Percentiles rank a stretch among this genome's conserved stretches.
Conservation (phyloP, 2,888 invertebrate genomes). For the Hirudinaria manillensis region DNA sequence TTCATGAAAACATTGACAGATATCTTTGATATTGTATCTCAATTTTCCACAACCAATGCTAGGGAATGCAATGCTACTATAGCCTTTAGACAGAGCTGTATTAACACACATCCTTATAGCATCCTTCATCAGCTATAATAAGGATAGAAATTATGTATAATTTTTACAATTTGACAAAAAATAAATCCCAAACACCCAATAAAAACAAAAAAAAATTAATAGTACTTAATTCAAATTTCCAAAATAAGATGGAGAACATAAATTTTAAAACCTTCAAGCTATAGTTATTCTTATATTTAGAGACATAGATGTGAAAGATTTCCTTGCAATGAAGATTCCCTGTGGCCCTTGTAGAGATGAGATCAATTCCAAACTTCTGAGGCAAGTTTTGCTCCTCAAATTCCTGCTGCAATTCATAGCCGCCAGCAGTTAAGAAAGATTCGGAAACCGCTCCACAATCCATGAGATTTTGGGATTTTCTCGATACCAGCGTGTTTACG, state of each 20-base stretch:
- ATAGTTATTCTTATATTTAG: not conserved
- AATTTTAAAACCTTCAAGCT: not conserved
- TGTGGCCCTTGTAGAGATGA: not conserved
- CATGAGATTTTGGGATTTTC: too few relatives aligned
- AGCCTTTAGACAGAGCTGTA: conserved; percentile 7
- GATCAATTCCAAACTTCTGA: not conserved
- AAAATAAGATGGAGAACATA: too few relatives aligned
- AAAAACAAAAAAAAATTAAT: too few relatives aligned
- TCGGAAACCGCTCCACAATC: too few relatives aligned
- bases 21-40: conserved; percentile 12
- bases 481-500: too few relatives aligned
- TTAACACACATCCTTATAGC: conserved; percentile 26
- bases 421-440: too few relatives aligned
- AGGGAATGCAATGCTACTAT: conserved; percentile 33
- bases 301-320: not conserved
- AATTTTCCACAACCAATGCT: conserved; percentile 35
- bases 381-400: not conserved
- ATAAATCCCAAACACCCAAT: too few relatives aligned
- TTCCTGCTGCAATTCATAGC: too few relatives aligned
- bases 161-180: not conserved
- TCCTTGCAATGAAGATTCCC: not conserved
- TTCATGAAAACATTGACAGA: conserved; percentile 26
- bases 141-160: not conserved
- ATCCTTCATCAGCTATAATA: conserved; percentile 18
- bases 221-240: too few relatives aligned